A percentile compares a stretch with the other conserved stretches of the same genome.
Conservation (phyloP, 2,888 invertebrate species). For the Deilephila elpenor region DNA sequence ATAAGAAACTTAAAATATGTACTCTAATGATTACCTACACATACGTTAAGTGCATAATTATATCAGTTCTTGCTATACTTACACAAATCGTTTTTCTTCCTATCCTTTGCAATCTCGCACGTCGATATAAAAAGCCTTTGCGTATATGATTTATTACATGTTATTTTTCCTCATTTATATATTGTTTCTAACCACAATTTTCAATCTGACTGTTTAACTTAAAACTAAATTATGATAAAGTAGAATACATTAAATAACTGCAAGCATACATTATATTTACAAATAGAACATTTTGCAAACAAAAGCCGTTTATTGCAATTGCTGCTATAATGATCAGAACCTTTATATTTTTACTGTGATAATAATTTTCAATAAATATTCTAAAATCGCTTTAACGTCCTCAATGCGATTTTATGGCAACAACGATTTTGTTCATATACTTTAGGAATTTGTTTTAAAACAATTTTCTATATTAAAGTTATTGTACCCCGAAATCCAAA, state of each 20-base stretch:
- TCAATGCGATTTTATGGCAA: neutral
- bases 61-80: conserved; percentile 48
- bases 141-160: neutral
- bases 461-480: neutral
- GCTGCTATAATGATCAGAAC: neutral
- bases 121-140: conserved; percentile 4
- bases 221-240: conserved; percentile 19
- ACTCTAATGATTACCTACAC: conserved; percentile 40
- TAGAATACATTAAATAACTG: neutral
- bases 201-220: conserved; percentile 19
- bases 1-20: conserved; percentile 42
- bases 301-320: neutral
- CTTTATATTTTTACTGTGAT: neutral
- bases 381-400: neutral
- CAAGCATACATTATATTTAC: conserved; percentile 25
- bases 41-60: conserved; percentile 42
- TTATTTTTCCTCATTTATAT: neutral
- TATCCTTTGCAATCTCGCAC: neutral
- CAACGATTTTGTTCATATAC: too few relatives aligned
- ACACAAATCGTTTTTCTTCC: conserved; percentile 29
- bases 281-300: conserved; percentile 13
- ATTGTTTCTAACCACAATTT: conserved; percentile 1
- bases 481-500: conserved; percentile 4
- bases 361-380: neutral
- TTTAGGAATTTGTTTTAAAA: neutral